These are phyloP conservation scores for Tethea ocularis DNA, from an alignment of 2,888 invertebrate species.

Conservation along the genomic window DNA sequence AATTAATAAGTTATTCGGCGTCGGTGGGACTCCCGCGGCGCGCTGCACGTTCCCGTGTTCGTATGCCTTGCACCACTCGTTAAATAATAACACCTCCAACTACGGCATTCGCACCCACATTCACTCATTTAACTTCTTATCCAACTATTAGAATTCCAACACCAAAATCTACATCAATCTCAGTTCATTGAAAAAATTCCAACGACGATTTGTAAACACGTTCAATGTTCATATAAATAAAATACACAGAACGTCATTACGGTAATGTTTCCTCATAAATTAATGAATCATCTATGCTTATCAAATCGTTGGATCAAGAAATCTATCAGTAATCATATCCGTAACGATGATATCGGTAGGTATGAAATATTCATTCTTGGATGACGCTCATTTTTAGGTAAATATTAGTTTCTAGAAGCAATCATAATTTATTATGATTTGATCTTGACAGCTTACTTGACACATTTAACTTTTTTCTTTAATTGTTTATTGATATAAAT, in stretches of 20 bases:
- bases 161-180: not conserved
- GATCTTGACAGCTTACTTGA: not conserved
- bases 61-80: conserved; percentile 37
- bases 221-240: not conserved
- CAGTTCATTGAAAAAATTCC: not conserved
- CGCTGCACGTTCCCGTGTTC: conserved; percentile 28
- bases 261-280: not conserved
- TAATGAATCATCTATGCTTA: not conserved
- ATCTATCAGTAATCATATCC: conserved; percentile 45
- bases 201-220: not conserved
- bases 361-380: not conserved
- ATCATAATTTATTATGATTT: conserved; percentile 1
- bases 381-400: not conserved
- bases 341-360: not conserved
- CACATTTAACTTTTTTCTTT: not conserved
- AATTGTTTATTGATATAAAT: not conserved
- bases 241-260: not conserved
- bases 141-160: not conserved
- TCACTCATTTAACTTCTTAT: not conserved
- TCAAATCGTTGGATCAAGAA: conserved; percentile 22
- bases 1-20: conserved; percentile 78
- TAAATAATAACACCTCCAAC: conserved; percentile 28
- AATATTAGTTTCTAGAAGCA: not conserved
- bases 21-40: conserved; percentile 62
- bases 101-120: conserved; percentile 10